phyloP scores from a whole-genome alignment of 2,888 invertebrate genomes.

The Epirrhoe tristata region DNA sequence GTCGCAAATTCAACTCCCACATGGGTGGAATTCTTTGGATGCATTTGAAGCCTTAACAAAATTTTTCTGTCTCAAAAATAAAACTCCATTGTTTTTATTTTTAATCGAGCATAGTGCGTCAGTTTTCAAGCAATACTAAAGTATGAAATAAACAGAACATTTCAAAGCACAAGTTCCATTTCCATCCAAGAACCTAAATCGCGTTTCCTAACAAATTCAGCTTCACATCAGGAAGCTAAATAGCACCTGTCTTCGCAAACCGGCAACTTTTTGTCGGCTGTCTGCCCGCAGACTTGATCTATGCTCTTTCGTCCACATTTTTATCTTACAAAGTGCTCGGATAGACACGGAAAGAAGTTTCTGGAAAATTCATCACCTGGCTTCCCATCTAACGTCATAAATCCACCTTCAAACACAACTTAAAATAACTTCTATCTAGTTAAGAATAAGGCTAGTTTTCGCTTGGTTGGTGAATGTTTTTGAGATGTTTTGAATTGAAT shows the following conservation, averaged over 20 bases:
- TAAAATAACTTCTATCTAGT: conserved; percentile 31
- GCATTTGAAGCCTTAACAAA: no score
- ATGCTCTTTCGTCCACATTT: conserved; percentile 79
- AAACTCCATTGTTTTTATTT: no score
- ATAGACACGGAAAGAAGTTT: conserved; percentile 82
- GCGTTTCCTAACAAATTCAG: conserved; percentile 50
- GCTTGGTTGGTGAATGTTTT: conserved; percentile 24
- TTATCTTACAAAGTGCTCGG: conserved; percentile 84
- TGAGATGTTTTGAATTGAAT: conserved; percentile 53
- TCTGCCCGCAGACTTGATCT: conserved; percentile 75
- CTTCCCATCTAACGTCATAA: conserved; percentile 48
- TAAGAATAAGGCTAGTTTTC: conserved; percentile 40
- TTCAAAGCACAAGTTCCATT: neutral
- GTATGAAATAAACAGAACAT: no score
- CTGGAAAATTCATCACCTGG: conserved; percentile 77
- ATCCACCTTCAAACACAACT: conserved; percentile 1
- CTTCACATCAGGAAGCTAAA: conserved; percentile 59
- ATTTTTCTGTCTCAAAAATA: no score
- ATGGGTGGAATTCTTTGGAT: no score
- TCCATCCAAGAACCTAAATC: conserved; percentile 27
- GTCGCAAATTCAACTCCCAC: no score
- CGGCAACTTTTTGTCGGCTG: conserved; percentile 72
- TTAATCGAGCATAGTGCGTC: no score
- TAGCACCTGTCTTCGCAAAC: conserved; percentile 60
- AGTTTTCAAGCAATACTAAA: no score